Evolutionary conservation across 1,140 invertebrate genomes (phyloP).

Genomic region (Scylla paramamosain): DNA sequence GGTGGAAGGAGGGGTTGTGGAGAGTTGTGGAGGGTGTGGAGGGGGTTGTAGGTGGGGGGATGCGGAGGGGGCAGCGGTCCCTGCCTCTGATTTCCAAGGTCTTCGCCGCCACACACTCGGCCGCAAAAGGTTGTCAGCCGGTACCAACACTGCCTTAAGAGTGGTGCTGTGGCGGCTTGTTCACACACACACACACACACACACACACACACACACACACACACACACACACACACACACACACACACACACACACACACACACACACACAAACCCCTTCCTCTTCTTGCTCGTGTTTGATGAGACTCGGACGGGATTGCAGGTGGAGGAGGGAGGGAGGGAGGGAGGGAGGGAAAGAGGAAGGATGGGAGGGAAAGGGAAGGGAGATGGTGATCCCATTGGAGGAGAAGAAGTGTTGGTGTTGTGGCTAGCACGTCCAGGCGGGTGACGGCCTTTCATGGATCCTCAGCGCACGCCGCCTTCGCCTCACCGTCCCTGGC

Average conservation of each 20-base stretch:
- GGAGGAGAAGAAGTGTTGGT: constrained; percentile 26
- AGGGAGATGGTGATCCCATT: constrained; percentile 7
- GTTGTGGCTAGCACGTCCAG: constrained; percentile 47
- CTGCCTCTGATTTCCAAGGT: constrained; percentile 13
- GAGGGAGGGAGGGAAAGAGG: constrained; percentile 11
- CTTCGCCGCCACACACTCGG: background rate
- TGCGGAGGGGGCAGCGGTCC: background rate
- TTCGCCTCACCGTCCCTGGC: background rate
- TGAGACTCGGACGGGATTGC: background rate
- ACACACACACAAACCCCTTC: background rate
- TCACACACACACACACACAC: background rate
- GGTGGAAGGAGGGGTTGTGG: background rate
- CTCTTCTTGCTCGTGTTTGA: background rate
- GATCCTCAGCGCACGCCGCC: background rate
- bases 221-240: constrained; percentile 21
- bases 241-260: constrained; percentile 28
- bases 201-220: constrained; percentile 36
- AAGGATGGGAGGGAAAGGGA: constrained; percentile 28
- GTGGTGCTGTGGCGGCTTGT: background rate
- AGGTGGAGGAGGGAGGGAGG: background rate
- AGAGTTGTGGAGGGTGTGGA: background rate
- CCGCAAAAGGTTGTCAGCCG: background rate
- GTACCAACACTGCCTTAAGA: background rate
- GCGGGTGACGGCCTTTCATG: constrained; percentile 48
- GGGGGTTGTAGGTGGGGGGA: background rate